These are phyloP conservation scores for Spodoptera exigua DNA, from an alignment of 2,888 invertebrate genomes.

Conservation along the genomic window DNA sequence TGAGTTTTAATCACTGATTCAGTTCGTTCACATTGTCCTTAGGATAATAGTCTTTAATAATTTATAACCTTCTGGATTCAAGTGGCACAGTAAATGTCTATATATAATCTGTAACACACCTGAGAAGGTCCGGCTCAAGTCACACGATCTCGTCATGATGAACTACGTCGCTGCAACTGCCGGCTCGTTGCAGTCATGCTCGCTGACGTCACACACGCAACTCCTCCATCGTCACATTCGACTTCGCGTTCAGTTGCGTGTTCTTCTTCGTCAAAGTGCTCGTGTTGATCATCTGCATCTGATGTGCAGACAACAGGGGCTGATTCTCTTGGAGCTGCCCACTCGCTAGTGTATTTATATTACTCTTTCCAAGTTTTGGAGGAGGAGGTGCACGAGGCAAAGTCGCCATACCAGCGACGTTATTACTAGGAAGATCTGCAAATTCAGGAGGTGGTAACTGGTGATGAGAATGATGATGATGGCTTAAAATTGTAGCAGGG, in stretches of 20 bases:
- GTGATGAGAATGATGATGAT: constrained; percentile 93
- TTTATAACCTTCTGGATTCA: constrained; percentile 62
- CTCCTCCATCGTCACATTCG: constrained; percentile 93
- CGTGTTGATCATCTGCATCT: constrained; percentile 94
- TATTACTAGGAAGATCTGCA: constrained; percentile 93
- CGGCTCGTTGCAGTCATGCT: constrained; percentile 88
- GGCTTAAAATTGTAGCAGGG: constrained; percentile 92
- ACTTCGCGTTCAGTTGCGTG: constrained; percentile 90
- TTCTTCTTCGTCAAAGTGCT: constrained; percentile 94
- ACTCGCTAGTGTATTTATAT: constrained; percentile 89
- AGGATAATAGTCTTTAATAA: constrained; percentile 34
- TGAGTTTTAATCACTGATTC: constrained; percentile 46
- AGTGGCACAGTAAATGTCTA: constrained; percentile 63
- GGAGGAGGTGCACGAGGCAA: constrained; percentile 93
- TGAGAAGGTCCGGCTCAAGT: constrained; percentile 88
- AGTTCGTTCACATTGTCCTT: constrained; percentile 49
- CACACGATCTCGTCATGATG: constrained; percentile 88
- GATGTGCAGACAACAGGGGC: constrained; percentile 92
- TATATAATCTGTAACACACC: constrained; percentile 84
- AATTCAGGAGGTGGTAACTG: constrained; percentile 95
- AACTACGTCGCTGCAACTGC: constrained; percentile 87
- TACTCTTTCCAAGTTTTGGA: constrained; percentile 91
- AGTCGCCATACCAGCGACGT: constrained; percentile 88
- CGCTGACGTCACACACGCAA: constrained; percentile 94
- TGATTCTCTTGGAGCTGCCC: constrained; percentile 91